phyloP scores from a whole-genome alignment of 1,140 invertebrate species.

The Charaxes varanes region DNA sequence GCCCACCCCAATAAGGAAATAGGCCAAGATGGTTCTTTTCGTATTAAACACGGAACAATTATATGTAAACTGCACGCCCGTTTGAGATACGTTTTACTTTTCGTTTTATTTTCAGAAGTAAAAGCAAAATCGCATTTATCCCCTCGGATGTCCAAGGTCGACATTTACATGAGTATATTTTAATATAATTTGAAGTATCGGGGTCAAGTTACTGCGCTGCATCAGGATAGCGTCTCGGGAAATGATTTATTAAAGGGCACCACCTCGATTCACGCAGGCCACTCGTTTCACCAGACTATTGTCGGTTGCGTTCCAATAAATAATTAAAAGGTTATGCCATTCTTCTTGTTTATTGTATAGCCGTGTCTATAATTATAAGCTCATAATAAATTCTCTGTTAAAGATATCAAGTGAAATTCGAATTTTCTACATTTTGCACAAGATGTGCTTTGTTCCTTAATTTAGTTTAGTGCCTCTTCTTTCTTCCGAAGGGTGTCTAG shows the following conservation, averaged over 20 bases:
- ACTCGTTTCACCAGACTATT: constrained; percentile 35
- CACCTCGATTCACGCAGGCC: constrained; percentile 23
- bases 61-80: no score
- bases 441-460: neutral
- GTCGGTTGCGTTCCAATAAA: constrained; percentile 48
- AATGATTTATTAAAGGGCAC: constrained; percentile 55
- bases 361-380: constrained; percentile 13
- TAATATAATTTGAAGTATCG: no score
- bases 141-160: no score
- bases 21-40: no score
- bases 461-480: no score
- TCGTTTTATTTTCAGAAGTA: no score
- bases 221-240: constrained; percentile 21
- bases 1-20: no score
- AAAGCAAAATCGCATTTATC: no score
- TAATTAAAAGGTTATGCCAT: constrained; percentile 46
- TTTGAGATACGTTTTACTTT: no score
- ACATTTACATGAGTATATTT: no score
- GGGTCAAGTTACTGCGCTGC: neutral
- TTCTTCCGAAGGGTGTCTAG: no score
- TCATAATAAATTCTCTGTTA: constrained; percentile 2
- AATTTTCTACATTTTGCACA: neutral
- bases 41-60: no score
- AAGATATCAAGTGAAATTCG: constrained; percentile 1
- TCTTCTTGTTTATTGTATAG: constrained; percentile 33